Conservation (phyloP, 2,797 vertebrate species). For the Anguilla megastoma region DNA sequence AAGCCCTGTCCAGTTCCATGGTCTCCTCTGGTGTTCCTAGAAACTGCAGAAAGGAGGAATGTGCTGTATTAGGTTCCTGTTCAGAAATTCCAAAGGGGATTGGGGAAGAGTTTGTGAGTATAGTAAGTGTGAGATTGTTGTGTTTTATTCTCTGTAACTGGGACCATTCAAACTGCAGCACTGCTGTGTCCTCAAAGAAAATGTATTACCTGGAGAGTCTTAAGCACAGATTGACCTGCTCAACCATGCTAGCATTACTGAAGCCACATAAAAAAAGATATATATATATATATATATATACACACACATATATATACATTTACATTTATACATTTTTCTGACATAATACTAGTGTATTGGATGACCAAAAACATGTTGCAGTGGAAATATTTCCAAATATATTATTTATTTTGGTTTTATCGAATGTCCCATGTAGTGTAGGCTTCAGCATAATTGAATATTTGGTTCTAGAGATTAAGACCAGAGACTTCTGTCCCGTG, state of each 20-base stretch:
- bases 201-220: slow-evolving; percentile 1
- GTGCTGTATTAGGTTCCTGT: slow-evolving; percentile 18
- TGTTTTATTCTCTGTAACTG: background rate
- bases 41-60: slow-evolving; percentile 13
- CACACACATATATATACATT: too few relatives aligned
- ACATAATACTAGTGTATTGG: background rate
- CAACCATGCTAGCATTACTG: background rate
- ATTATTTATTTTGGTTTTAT: too few relatives aligned
- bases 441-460: background rate
- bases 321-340: background rate
- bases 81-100: slow-evolving; percentile 29
- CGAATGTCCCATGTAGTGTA: background rate
- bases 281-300: too few relatives aligned
- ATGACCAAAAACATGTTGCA: background rate
- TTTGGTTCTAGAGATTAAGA: background rate
- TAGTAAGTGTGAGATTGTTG: background rate
- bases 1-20: slow-evolving; percentile 37
- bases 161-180: background rate
- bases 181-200: slow-evolving; percentile 20
- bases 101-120: slow-evolving; percentile 11
- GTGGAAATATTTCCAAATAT: too few relatives aligned
- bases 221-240: background rate
- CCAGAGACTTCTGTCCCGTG: background rate
- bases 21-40: slow-evolving; percentile 34
- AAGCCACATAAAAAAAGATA: background rate